Evolutionary conservation across 2,797 vertebrate genomes (phyloP), one percentile per base, ranked within the genome.

Genomic region (Gallinago stenura): DNA sequence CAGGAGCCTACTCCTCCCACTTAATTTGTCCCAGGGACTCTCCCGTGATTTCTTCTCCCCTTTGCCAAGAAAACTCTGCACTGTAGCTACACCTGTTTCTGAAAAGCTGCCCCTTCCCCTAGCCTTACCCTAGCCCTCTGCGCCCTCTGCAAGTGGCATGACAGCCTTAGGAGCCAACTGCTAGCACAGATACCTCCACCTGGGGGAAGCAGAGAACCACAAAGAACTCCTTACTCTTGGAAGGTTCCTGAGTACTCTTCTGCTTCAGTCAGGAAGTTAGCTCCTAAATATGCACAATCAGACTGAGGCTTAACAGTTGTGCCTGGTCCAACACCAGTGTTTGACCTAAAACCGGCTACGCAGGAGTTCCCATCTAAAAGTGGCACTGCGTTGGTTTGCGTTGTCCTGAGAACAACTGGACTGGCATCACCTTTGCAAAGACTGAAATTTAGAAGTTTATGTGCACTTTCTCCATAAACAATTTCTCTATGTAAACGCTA

Each of bases 171-270:
- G 15, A 83, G 45, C 46, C 80, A 66, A 21, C 4, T 82, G 81
- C 58, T 73, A 87, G 56, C 83, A 73, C 81, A 77, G 73, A 51
- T 50, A 61, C 78, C 71, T 93, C 91, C 95, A 93, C 73, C 95
- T 92, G 80, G 70, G 93, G 87, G 89, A 88, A 90, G 87, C 85
- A 96, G 73, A 96, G 96, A 96, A 82, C 56, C 66, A 87, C 76
- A 76, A 9, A 45, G 76, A 85, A 31, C 53, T 86, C 46, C n/a
- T 48, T 39, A 5, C 6, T 86, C 66, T 53, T 37, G 35, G 60
- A 71, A 85, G 64, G 66, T 82, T 70, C 35, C 12, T 0, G 1
- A 78, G 77, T 33, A 33, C 20, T 70, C 58, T 62, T 30, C 43
- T 46, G 43, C 56, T 84, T 53, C 70, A 70, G 60, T 37, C 24